phyloP scores from a whole-genome alignment of 2,797 vertebrate species.

The Eospalax fontanierii region DNA sequence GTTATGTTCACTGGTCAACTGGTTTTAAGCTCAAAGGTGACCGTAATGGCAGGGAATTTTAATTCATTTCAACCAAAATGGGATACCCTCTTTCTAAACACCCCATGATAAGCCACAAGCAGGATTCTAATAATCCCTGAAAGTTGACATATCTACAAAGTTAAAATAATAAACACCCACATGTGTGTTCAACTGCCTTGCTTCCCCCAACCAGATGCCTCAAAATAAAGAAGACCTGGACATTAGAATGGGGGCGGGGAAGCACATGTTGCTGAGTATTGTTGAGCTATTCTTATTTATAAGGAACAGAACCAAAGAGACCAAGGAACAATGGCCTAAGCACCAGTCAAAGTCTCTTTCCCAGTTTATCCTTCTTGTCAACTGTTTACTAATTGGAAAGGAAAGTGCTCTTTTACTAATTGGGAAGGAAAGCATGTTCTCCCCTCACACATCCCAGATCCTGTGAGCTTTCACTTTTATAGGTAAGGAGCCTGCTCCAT shows the following conservation, averaged over 20 bases:
- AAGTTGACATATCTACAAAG: conserved; percentile 46
- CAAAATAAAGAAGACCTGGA: conserved; percentile 56
- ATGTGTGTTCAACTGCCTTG: background rate
- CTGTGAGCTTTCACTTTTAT: background rate
- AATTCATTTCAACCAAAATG: conserved; percentile 49
- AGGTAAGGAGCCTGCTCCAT: background rate
- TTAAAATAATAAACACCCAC: conserved; percentile 38
- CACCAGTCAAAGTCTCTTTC: background rate
- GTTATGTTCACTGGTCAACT: background rate
- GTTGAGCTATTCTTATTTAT: background rate
- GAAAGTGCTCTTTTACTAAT: background rate
- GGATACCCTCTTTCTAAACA: background rate
- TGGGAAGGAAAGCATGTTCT: background rate
- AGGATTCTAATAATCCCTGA: conserved; percentile 6
- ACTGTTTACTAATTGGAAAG: background rate
- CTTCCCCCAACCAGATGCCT: background rate
- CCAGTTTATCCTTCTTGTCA: background rate
- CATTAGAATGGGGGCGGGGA: background rate
- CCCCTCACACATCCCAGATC: background rate
- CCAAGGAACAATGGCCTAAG: background rate
- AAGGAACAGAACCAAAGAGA: background rate
- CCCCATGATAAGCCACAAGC: conserved; percentile 4
- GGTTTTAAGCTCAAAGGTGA: background rate
- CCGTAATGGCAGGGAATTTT: background rate
- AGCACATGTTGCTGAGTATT: background rate